Percentiles rank a stretch among this genome's conserved stretches.
These are phyloP conservation scores for Mayetiola destructor DNA, from an alignment of 2,888 invertebrate species.

Conservation along the genomic window DNA sequence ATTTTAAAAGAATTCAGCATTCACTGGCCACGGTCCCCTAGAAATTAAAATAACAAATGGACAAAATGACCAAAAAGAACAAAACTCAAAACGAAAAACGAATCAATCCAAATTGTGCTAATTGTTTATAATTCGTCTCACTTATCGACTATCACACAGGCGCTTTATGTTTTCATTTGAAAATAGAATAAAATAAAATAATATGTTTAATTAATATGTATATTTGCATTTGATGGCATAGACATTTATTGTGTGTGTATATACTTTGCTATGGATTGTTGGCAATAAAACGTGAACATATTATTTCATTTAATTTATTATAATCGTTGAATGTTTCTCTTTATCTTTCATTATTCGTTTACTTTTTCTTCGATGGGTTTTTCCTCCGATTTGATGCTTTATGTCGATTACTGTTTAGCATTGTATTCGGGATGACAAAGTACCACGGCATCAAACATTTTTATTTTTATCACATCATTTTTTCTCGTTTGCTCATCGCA, in stretches of 20 bases:
- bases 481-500: too few relatives aligned
- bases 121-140: constrained; percentile 9
- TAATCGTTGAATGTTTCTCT: too few relatives aligned
- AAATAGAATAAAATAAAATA: too few relatives aligned
- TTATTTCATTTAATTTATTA: background rate
- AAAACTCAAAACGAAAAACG: background rate
- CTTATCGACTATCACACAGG: background rate
- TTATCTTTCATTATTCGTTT: background rate
- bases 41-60: background rate
- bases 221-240: too few relatives aligned
- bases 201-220: too few relatives aligned
- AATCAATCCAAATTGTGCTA: constrained; percentile 2
- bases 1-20: too few relatives aligned
- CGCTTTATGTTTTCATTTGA: background rate
- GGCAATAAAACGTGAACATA: background rate
- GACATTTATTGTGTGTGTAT: too few relatives aligned
- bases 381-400: background rate
- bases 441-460: background rate
- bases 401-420: background rate
- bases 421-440: constrained; percentile 2
- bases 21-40: too few relatives aligned
- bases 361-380: background rate
- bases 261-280: too few relatives aligned
- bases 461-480: background rate
- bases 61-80: background rate